Base-by-base conservation (phyloP, 1,140 invertebrate species). In the Aradophagus sp. region DNA sequence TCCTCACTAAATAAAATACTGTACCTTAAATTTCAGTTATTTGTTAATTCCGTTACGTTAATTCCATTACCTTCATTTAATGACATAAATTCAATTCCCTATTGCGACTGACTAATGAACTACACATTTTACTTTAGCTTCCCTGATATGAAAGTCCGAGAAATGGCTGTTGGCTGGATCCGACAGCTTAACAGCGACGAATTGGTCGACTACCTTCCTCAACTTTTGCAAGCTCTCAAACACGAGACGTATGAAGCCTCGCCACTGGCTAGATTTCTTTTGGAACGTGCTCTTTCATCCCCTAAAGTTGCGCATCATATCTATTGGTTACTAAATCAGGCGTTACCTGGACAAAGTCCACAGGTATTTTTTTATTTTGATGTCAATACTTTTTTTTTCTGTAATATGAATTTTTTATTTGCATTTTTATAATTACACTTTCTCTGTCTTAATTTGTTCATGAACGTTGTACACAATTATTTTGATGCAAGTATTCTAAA, bases 221-320 rank as follows among this genome's bases (percentile, higher is more conserved):
- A 99, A 77, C 86, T 99, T 17, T 91, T 98, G 19, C 95, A 99
- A 85, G 96, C 95, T 0, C 84, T 99, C 14, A 95, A 97, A 63
- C 95, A 96, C 80, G 97, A 99, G 82, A 95, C 94, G 0, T 97
- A 96, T 76, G 94, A 98, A 78, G 90, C 93, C 34, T 97, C 95
- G 20, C 89, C 93, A 0, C 85, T 98, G 26, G 91, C 95, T 1
- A 87, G 88, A 74, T 92, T 98, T 74, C 85, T 99, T 23, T 84
- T 99, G 5, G 91, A 95, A 73, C 89, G 95, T 69, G 91, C 96
- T 1, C 86, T 98, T 55, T 88, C 91, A 14, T 96, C 94, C 29
- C 93, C 96, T 0, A 88, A 95, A 58, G 93, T 99, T 52, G 95
- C 97, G 1, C 97, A 99, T 86, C 90, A 94, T 73, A 87, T 99